Conservation (phyloP, 2,888 invertebrate species). For the Melipona bicolor region DNA sequence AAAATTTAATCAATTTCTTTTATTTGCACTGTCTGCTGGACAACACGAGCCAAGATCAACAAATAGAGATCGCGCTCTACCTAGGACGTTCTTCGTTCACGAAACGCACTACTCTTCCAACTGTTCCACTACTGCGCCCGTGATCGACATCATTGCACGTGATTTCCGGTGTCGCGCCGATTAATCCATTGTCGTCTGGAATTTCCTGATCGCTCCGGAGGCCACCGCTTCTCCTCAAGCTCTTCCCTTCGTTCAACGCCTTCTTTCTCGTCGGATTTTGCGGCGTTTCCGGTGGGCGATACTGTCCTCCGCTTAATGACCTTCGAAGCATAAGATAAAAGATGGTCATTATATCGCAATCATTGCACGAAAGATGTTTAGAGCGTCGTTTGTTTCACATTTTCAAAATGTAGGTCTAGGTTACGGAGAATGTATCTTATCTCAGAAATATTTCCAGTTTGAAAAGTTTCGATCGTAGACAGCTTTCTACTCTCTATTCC, state of each 20-base stretch:
- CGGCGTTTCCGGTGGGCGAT: not conserved
- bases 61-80: slow-evolving; percentile 17
- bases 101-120: slow-evolving; percentile 67
- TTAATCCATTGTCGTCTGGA: slow-evolving; percentile 61
- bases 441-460: too few relatives aligned
- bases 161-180: slow-evolving; percentile 57
- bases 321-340: slow-evolving; percentile 15
- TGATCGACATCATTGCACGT: slow-evolving; percentile 59
- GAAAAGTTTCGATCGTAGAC: not conserved
- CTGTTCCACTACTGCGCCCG: slow-evolving; percentile 33
- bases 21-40: not conserved
- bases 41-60: not conserved
- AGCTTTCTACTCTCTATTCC: not conserved
- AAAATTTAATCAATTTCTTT: not conserved
- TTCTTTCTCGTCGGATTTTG: slow-evolving; percentile 16
- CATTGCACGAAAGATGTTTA: too few relatives aligned
- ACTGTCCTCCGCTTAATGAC: slow-evolving; percentile 10
- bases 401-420: not conserved
- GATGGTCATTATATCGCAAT: not conserved
- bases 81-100: slow-evolving; percentile 62
- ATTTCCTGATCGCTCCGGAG: slow-evolving; percentile 36
- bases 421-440: not conserved
- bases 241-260: slow-evolving; percentile 11
- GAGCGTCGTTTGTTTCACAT: not conserved
- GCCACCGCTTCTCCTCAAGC: slow-evolving; percentile 22